Evolutionary conservation across 2,797 vertebrate species (phyloP), one percentile per base, ranked within the genome.

Genomic region (Sebastes nivosus): DNA sequence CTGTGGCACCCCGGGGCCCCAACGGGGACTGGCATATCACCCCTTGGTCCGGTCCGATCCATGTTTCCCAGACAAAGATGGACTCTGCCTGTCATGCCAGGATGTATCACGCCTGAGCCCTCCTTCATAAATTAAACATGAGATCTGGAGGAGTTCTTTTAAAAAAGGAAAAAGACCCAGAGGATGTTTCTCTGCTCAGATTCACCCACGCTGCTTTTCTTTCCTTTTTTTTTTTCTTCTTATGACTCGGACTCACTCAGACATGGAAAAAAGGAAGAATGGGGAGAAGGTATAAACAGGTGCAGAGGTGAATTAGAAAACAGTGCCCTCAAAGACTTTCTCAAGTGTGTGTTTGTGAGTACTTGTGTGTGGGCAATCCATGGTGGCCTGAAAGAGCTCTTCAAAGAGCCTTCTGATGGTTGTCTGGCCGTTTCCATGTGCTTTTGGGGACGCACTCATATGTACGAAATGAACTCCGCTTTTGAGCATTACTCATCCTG

Each of bases 61-160:
- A 87, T 70, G 73, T 93, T 92, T 90, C 84, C 76, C 77, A 94
- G 91, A 93, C 93, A 94, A 95, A 95, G 93, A 94, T 93, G 94
- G 95, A 94, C 92, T 93, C 87, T 87, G 90, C 92, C 93, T 94
- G 91, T 94, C 93, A 93, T 94, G 94, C 94, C 93, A 93, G 92
- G 91, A 95, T 94, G 93, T 94, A 96, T 96, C 94, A 95, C 86
- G 92, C 87, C 88, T 94, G 90, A 95, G 91, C 91, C 91, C 89
- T 92, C 87, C 86, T 91, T 94, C 93, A 96, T 96, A 91, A 95
- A 96, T 96, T 95, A 96, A 96, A 95, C 95, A 96, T 95, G 93
- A 96, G 94, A 95, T 95, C 94, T 93, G 92, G 94, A 95, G 93
- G 95, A 95, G 94, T 94, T 94, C 93, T 95, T 95, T 93, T 93